Base-by-base conservation (phyloP, 2,113 vertebrate genomes). In the Phyllostomus hastatus region DNA sequence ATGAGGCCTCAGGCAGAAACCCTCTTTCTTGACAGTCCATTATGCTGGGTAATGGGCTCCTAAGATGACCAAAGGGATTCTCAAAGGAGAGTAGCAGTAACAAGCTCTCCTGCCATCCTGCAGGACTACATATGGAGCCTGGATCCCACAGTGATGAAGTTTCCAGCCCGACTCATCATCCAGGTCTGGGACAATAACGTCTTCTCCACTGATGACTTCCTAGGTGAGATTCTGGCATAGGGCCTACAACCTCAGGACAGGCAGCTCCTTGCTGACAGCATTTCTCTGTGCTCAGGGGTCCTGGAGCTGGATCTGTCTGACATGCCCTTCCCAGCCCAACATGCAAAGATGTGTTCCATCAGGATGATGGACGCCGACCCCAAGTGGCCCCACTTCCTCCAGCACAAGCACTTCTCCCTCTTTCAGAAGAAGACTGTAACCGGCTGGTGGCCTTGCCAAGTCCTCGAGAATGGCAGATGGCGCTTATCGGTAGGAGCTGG, bases 151-250 rank as follows among this genome's bases (percentile, higher is more conserved):
- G 82, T 95, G 41, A 91, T 46, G 38, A 98, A 98, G 95, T 95
- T 98, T 35, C 98, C 98, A 11, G 98, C 98, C 24, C 97, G 97
- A 38, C 98, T 99, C 57, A 97, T 98, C 90, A 98, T 99, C 82
- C 98, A 98, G 69, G 82, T 99, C 81, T 99, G 98, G 98, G 98
- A 98, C 97, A 99, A 98, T 0, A 98, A 98, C 69, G 93, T 94
- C 41, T 98, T 99, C 61, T 96, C 97, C 0, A 78, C 85, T 0
- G 98, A 98, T 9, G 98, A 98, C 95, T 98, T 98, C 84, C 52
- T 99, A 66, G 98, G 98, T 99, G 93, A 98, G 97, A 19, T 26
- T 26, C 14, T 12, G 20, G 48, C 14, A 2, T 0, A 0, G 43
- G 78, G 88, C 20, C 10, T 2, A 2, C 4, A 8, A 38, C 72